These are phyloP conservation scores for Semnornis frantzii DNA, from an alignment of 2,113 vertebrate species.

Conservation along the genomic window DNA sequence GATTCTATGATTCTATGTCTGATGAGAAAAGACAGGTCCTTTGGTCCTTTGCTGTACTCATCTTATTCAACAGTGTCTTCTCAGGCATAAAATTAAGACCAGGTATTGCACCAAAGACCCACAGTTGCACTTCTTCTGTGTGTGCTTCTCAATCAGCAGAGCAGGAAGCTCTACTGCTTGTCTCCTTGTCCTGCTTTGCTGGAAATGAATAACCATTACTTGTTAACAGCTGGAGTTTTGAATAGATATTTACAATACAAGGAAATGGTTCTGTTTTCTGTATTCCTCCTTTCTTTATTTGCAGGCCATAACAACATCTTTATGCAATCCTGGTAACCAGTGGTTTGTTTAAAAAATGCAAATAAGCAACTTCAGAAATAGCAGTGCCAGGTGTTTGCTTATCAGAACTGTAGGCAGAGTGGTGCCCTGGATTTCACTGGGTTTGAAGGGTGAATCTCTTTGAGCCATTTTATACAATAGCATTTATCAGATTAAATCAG, in stretches of 20 bases:
- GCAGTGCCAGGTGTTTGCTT: background rate
- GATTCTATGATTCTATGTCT: too few species aligned
- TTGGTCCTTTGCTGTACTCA: background rate
- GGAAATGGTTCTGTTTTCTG: conserved; percentile 11
- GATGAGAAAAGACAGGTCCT: background rate
- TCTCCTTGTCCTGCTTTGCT: background rate
- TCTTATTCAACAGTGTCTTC: background rate
- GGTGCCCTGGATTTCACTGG: background rate
- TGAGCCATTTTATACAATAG: background rate
- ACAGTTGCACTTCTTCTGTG: background rate
- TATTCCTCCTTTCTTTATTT: conserved; percentile 57
- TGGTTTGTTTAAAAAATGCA: conserved; percentile 28
- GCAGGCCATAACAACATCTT: background rate
- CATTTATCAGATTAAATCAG: background rate
- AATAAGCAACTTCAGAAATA: background rate
- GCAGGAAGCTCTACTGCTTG: background rate
- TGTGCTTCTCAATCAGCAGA: background rate
- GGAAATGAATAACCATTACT: background rate
- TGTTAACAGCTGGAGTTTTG: conserved; percentile 56
- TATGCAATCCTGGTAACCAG: background rate
- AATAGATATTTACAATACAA: conserved; percentile 54
- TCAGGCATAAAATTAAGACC: background rate
- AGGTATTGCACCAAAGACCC: background rate
- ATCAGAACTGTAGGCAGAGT: background rate
- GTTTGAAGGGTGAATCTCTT: background rate